These are phyloP conservation scores for Leptopilina clavipes DNA, from an alignment of 1,140 invertebrate genomes.

Conservation along the genomic window DNA sequence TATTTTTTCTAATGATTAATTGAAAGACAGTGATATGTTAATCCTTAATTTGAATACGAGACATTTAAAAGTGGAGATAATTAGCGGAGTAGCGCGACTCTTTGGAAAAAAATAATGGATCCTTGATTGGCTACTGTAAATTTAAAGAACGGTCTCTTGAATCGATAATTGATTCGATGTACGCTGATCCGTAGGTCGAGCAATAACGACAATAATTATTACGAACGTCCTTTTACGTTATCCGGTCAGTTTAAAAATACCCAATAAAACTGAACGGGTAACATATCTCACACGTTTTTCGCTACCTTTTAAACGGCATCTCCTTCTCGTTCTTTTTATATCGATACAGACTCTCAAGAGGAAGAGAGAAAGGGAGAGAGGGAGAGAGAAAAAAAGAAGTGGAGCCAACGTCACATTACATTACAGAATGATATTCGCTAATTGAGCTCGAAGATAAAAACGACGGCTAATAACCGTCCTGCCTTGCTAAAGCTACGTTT, in stretches of 20 bases:
- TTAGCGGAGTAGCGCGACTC: not conserved
- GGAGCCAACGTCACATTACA: conserved; percentile 67
- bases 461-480: conserved; percentile 71
- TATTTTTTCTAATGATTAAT: not conserved
- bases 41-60: conserved; percentile 24
- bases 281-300: conserved; percentile 45
- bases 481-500: conserved; percentile 35
- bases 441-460: conserved; percentile 74
- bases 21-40: not conserved
- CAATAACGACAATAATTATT: conserved; percentile 55
- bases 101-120: conserved; percentile 20
- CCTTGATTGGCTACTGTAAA: conserved; percentile 33
- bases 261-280: conserved; percentile 49
- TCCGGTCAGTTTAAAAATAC: conserved; percentile 49
- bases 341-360: conserved; percentile 38
- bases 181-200: conserved; percentile 28
- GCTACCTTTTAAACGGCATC: conserved; percentile 34
- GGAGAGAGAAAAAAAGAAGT: conserved; percentile 23
- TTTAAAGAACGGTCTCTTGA: conserved; percentile 29
- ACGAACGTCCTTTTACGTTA: conserved; percentile 58
- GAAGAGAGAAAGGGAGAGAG: conserved; percentile 14
- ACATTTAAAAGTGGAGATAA: conserved; percentile 29
- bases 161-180: conserved; percentile 31
- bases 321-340: conserved; percentile 37
- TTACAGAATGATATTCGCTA: conserved; percentile 73